Percentiles rank a stretch among this genome's conserved stretches.
Conservation (phyloP, 2,113 vertebrate genomes). For the Chelonoidis abingdonii region DNA sequence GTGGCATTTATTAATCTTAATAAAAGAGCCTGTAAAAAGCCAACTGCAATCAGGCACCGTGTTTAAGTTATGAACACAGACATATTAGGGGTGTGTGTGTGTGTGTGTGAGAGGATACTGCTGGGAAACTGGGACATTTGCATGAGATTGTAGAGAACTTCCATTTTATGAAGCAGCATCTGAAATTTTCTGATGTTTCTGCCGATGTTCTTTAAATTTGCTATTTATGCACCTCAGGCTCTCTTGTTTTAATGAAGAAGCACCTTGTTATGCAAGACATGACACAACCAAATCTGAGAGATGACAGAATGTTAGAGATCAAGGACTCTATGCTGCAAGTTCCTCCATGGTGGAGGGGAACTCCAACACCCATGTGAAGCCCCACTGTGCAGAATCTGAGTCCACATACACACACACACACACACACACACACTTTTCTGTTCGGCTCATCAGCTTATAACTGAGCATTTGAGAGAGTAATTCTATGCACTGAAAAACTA, state of each 20-base stretch:
- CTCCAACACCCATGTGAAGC: background rate
- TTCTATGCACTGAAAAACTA: background rate
- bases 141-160: background rate
- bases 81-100: too few species aligned
- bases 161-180: background rate
- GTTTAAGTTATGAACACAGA: background rate
- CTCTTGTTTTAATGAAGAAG: background rate
- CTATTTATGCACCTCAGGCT: background rate
- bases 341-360: background rate
- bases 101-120: background rate
- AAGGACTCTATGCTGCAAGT: background rate
- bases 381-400: background rate
- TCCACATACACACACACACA: too few species aligned
- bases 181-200: background rate
- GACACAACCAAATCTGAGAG: background rate
- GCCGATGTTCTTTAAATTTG: background rate
- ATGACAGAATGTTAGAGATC: background rate
- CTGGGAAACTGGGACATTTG: background rate
- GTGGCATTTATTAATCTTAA: background rate
- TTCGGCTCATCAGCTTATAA: background rate
- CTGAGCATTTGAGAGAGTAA: background rate
- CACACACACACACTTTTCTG: too few species aligned
- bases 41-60: background rate
- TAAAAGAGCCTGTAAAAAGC: background rate
- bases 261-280: fast-evolving